Conservation (phyloP, 2,888 invertebrate genomes). For the Pristionchus maxplancki region DNA sequence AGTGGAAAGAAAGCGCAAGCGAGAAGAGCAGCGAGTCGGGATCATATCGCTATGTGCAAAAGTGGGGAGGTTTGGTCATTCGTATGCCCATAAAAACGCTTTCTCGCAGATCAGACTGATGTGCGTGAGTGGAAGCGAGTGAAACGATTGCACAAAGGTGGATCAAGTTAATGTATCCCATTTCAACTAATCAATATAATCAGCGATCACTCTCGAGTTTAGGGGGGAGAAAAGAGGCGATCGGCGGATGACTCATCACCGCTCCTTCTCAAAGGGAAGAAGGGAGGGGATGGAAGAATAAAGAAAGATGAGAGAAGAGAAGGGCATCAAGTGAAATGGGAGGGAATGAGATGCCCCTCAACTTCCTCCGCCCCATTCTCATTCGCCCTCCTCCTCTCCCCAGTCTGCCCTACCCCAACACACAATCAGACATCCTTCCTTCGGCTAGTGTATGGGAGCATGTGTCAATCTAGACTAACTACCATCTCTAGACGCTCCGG, state of each 20-base stretch:
- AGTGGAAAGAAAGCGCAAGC: background rate
- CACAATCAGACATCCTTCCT: constrained; percentile 23
- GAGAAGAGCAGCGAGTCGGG: background rate
- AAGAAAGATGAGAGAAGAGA: constrained; percentile 54
- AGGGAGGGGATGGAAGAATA: constrained; percentile 45
- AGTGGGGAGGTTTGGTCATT: background rate
- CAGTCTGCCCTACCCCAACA: background rate
- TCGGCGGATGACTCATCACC: constrained; percentile 27
- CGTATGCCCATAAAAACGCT: background rate
- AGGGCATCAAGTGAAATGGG: constrained; percentile 47
- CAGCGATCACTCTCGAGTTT: constrained; percentile 9
- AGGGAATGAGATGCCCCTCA: constrained; percentile 52
- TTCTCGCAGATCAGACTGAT: background rate
- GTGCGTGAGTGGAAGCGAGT: background rate
- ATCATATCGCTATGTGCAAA: background rate
- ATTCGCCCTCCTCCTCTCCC: constrained; percentile 19
- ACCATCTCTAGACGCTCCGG: background rate
- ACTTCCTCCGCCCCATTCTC: constrained; percentile 44
- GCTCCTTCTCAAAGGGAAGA: constrained; percentile 54
- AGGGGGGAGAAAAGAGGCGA: background rate
- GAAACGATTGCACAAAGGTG: background rate
- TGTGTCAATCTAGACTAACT: constrained; percentile 20
- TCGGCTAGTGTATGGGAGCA: background rate
- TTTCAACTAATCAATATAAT: background rate
- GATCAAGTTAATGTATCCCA: background rate